Evolutionary conservation across 2,888 invertebrate genomes (phyloP).

Genomic region (Philonicus albiceps): DNA sequence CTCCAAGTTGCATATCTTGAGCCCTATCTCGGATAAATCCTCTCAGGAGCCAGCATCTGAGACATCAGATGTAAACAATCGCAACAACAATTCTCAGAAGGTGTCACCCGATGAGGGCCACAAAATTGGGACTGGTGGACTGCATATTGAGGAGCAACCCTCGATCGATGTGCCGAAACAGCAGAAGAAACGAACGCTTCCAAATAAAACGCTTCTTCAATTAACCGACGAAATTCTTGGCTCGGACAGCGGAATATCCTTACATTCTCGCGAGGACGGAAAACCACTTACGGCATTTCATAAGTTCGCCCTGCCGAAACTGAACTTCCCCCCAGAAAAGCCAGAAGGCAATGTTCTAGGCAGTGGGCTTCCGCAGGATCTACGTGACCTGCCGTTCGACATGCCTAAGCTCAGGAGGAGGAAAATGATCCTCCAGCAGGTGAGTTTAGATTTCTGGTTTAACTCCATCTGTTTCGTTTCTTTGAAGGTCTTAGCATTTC

Average conservation of each 20-base stretch:
- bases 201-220: conserved; percentile 73
- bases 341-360: conserved; percentile 55
- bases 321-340: conserved; percentile 67
- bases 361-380: conserved; percentile 70
- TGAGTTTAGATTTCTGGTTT: conserved; percentile 34
- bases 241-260: conserved; percentile 87
- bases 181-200: conserved; percentile 70
- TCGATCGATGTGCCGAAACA: conserved; percentile 51
- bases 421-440: conserved; percentile 72
- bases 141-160: conserved; percentile 46
- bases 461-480: too few relatives aligned
- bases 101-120: conserved; percentile 74
- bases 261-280: conserved; percentile 82
- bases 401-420: conserved; percentile 85
- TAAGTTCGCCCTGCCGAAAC: conserved; percentile 65
- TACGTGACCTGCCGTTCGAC: conserved; percentile 85
- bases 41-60: conserved; percentile 87
- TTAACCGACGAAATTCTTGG: conserved; percentile 77
- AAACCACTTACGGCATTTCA: conserved; percentile 70
- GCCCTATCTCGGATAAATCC: conserved; percentile 89
- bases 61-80: conserved; percentile 81
- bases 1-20: conserved; percentile 83
- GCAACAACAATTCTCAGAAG: conserved; percentile 80
- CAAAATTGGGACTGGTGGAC: conserved; percentile 43
- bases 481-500: too few relatives aligned